These are phyloP conservation scores for Actinia equina DNA, from an alignment of 64 coral and sea anemone species.

Conservation along the genomic window DNA sequence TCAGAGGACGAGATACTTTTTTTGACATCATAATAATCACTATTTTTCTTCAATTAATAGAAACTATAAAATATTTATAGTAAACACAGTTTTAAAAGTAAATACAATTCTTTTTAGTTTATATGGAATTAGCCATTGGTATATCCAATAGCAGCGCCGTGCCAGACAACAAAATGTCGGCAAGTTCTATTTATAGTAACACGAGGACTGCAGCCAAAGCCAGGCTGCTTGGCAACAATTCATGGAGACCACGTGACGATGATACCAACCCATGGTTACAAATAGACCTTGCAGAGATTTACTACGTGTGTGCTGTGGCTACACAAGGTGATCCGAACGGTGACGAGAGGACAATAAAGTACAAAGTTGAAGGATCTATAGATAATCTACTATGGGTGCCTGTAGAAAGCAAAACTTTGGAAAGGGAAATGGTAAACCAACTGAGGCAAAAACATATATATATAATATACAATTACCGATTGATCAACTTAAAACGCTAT, in stretches of 20 bases:
- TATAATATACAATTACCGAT: too few species aligned
- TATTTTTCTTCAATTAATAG: too few species aligned
- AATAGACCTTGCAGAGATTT: constrained; percentile 2
- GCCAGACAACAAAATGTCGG: background rate
- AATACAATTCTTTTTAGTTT: background rate
- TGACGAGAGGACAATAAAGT: background rate
- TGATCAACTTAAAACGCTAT: too few species aligned
- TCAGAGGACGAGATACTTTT: too few species aligned
- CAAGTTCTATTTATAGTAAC: background rate
- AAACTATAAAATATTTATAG: too few species aligned
- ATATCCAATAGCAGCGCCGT: background rate
- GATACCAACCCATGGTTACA: constrained; percentile 1
- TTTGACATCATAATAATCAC: too few species aligned
- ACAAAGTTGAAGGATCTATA: background rate
- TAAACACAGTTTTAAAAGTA: too few species aligned
- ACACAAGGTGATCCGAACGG: background rate
- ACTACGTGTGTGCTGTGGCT: constrained; percentile 25
- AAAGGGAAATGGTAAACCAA: too few species aligned
- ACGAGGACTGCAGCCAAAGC: background rate
- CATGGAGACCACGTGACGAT: constrained; percentile 1
- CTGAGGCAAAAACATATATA: too few species aligned
- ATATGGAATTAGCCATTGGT: background rate
- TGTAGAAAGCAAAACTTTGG: background rate
- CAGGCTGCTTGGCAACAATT: background rate
- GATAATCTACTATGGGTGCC: background rate